A percentile compares a stretch with the other conserved stretches of the same genome.
These are phyloP conservation scores for Pseudomyrmex cubaensis DNA, from an alignment of 1,140 invertebrate species.

Conservation along the genomic window DNA sequence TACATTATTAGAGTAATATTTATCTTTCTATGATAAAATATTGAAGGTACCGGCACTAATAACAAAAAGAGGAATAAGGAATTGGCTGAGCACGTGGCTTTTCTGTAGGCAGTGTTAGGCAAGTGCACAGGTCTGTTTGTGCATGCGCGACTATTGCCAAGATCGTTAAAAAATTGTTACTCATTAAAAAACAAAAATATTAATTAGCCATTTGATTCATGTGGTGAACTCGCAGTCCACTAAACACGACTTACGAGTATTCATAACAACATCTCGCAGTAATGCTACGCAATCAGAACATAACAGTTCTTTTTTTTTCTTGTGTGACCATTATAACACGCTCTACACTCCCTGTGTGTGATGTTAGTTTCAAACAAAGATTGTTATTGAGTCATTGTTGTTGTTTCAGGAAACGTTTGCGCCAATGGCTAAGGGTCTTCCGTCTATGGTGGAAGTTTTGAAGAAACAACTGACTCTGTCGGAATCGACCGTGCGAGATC, in stretches of 20 bases:
- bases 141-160: conserved; percentile 73
- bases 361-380: background rate
- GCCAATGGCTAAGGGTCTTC: conserved; percentile 78
- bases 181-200: background rate
- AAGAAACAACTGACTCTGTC: conserved; percentile 83
- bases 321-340: conserved; percentile 57
- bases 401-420: conserved; percentile 77
- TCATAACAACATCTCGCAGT: conserved; percentile 47
- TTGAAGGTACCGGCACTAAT: conserved; percentile 78
- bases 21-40: conserved; percentile 70
- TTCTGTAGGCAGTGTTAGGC: conserved; percentile 81
- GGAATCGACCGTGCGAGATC: conserved; percentile 85
- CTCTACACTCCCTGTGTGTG: background rate
- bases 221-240: conserved; percentile 36
- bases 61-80: conserved; percentile 78
- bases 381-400: conserved; percentile 7
- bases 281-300: conserved; percentile 50
- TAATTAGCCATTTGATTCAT: conserved; percentile 42
- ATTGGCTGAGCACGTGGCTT: conserved; percentile 79
- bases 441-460: conserved; percentile 81
- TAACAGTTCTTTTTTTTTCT: conserved; percentile 55
- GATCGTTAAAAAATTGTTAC: conserved; percentile 17
- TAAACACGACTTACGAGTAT: conserved; percentile 49
- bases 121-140: conserved; percentile 77
- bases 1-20: conserved; percentile 32